Conservation (phyloP, 2,888 invertebrate genomes). For the Sinhomidia bicolor region DNA sequence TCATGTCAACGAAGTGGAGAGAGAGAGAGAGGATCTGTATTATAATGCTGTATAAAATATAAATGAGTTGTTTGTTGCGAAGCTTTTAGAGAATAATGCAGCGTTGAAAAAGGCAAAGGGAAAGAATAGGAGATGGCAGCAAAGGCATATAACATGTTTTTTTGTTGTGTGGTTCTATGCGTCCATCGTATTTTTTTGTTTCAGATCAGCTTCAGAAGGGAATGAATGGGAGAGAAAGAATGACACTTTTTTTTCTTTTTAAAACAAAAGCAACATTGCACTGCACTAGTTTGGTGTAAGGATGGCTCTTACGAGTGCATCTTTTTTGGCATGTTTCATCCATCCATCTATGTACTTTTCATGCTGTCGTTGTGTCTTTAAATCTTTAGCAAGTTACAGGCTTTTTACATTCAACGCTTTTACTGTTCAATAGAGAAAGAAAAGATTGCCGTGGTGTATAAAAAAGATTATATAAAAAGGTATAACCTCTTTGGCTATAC, state of each 20-base stretch:
- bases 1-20: conserved; percentile 13
- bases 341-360: conserved; percentile 42
- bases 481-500: background rate
- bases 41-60: conserved; percentile 51
- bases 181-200: background rate
- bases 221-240: background rate
- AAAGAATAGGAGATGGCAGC: background rate
- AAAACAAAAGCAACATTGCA: background rate
- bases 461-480: no score
- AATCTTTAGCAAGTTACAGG: background rate
- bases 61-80: conserved; percentile 41
- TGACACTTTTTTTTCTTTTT: conserved; percentile 35
- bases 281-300: background rate
- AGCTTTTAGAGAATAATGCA: no score
- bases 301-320: background rate
- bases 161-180: background rate
- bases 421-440: background rate
- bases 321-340: conserved; percentile 17
- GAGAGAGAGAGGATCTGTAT: conserved; percentile 21
- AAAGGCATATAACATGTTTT: background rate
- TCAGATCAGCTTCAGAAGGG: background rate
- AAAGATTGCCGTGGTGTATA: no score
- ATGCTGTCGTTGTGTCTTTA: background rate
- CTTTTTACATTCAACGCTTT: conserved; percentile 3
- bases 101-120: conserved; percentile 19